Evolutionary conservation across 2,888 invertebrate genomes (phyloP), one percentile per base, ranked within the genome.

Genomic region (Drosophila subquinaria): DNA sequence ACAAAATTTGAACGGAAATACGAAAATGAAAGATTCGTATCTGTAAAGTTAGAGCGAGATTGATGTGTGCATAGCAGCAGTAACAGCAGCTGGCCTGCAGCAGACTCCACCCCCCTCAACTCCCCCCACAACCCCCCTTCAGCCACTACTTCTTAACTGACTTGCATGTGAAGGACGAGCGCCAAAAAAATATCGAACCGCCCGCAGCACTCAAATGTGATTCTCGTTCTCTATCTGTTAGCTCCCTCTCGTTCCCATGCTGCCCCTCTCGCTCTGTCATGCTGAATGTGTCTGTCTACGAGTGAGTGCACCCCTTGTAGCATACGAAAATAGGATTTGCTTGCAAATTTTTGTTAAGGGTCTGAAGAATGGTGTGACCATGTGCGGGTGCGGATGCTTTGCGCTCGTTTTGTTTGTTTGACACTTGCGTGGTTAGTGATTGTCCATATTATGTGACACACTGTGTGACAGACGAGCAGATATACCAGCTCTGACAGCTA

Each of bases 21-120:
- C 77, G 86, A 86, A 86, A 86, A 86, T 86, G 85, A 83, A 86
- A 86, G 85, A 86, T 86, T 88, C 88, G 76, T 86, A 86, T 86
- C 85, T 79, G 73, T 51, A 71, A 82, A 81, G 87, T 84, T 81
- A 73, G 80, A 72, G 67, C 78, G 80, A 87, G 85, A 85, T 85
- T 85, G 85, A 85, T 85, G 85, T 85, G 84, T 87, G 78, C 82
- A 75, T 52, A 75, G 72, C 69, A 75, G 75, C 69, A 69, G 69
- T 61, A 55, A 36, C 55, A 57, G 70, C 65, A 71, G 69, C 56
- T 75, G 66, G 65, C 40, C 55, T 52, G 45, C 42, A 42, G 51
- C 36, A 35, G 33, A 17, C 51, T 47, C 20, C 5, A 6, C 10
- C 13, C n/a, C 13, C 3, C 17, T n/a, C 17, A 15, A 30, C 23